These are phyloP conservation scores for Gila robusta DNA, from an alignment of 2,797 vertebrate species.

Conservation along the genomic window DNA sequence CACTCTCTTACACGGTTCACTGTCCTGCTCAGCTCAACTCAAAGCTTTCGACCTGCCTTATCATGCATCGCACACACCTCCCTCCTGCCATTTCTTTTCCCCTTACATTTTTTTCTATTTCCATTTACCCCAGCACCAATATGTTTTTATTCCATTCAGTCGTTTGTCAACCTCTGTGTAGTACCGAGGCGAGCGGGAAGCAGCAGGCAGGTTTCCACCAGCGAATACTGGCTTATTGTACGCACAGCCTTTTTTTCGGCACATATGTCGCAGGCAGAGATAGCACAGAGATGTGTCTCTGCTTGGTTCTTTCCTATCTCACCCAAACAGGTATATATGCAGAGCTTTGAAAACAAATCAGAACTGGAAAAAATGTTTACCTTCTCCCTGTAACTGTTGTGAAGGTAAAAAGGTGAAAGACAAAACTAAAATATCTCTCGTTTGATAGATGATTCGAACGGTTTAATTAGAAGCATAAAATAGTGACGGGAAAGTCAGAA, in stretches of 20 bases:
- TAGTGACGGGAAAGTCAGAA: constrained; percentile 56
- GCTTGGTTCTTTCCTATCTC: constrained; percentile 71
- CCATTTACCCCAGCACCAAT: constrained; percentile 64
- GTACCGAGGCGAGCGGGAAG: constrained; percentile 59
- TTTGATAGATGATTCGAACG: constrained; percentile 50
- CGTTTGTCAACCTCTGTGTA: constrained; percentile 63
- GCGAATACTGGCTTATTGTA: constrained; percentile 64
- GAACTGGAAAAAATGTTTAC: constrained; percentile 50
- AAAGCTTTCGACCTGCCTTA: constrained; percentile 62
- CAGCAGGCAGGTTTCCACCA: constrained; percentile 61
- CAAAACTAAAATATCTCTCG: constrained; percentile 2
- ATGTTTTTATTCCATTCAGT: constrained; percentile 63
- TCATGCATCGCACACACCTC: constrained; percentile 59
- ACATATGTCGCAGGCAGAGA: constrained; percentile 64
- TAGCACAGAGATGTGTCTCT: constrained; percentile 72
- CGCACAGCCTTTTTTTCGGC: constrained; percentile 51
- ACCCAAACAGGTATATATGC: constrained; percentile 69
- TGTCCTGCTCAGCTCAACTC: constrained; percentile 47
- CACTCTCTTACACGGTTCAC: constrained; percentile 32
- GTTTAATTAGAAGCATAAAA: constrained; percentile 67
- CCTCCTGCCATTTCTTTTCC: constrained; percentile 55
- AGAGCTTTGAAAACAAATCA: constrained; percentile 61
- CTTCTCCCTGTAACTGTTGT: constrained; percentile 28
- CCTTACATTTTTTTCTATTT: constrained; percentile 61
- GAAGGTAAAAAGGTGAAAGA: constrained; percentile 32